Conservation (phyloP, 2,113 vertebrate species). For the Tauraco erythrolophus region DNA sequence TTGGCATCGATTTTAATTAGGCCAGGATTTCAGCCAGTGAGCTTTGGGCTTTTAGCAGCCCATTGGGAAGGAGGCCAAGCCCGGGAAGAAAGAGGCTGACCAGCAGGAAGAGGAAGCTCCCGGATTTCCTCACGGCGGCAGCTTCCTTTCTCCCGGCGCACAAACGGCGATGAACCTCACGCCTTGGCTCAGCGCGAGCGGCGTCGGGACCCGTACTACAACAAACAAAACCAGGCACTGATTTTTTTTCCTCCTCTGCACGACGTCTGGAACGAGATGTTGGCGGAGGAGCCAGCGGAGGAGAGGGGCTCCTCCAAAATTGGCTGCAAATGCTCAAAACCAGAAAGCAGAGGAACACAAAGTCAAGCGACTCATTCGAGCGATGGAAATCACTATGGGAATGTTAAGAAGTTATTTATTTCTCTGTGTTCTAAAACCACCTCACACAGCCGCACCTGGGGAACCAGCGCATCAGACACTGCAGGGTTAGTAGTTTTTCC, state of each 20-base stretch:
- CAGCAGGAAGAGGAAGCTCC: slow-evolving; percentile 56
- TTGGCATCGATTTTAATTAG: slow-evolving; percentile 53
- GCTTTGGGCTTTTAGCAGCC: slow-evolving; percentile 32
- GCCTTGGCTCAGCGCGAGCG: fast-evolving
- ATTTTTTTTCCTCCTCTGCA: not conserved
- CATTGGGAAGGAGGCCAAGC: slow-evolving; percentile 29
- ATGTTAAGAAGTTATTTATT: not conserved
- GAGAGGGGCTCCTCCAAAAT: not conserved
- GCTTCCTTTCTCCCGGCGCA: not conserved
- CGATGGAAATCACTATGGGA: not conserved
- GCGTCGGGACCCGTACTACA: not conserved
- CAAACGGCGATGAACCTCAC: not conserved
- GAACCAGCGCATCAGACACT: not conserved
- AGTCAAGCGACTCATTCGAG: fast-evolving
- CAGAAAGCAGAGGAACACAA: not conserved
- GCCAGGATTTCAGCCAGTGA: slow-evolving; percentile 60
- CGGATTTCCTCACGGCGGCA: not conserved
- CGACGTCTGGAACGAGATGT: not conserved
- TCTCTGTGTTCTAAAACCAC: not conserved
- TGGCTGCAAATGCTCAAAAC: not conserved
- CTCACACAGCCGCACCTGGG: not conserved
- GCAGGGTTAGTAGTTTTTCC: not conserved
- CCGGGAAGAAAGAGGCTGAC: not conserved
- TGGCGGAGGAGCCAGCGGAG: not conserved
- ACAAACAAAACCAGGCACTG: not conserved